Conservation (phyloP, 2,113 vertebrate species). For the Trichomycterus rosablanca region DNA sequence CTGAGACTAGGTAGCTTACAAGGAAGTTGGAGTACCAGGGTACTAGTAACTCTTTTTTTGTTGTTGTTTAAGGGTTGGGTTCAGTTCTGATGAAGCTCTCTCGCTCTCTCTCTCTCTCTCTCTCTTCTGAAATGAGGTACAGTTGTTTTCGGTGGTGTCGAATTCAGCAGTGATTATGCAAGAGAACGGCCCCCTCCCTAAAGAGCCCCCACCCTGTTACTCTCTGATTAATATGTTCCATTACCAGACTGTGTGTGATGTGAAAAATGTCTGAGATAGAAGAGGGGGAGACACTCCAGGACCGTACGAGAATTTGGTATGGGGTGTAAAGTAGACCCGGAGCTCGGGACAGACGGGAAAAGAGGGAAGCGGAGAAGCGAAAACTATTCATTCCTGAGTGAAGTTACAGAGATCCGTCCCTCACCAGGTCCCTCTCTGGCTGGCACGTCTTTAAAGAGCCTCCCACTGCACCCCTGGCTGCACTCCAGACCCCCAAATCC, state of each 20-base stretch:
- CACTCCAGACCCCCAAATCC: background rate
- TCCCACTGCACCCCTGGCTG: background rate
- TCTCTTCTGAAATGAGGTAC: too few relatives aligned
- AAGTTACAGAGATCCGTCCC: background rate
- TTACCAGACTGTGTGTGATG: background rate
- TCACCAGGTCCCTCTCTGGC: too few relatives aligned
- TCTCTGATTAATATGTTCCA: slow-evolving; percentile 10
- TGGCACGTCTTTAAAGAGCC: background rate
- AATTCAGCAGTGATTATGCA: slow-evolving; percentile 18
- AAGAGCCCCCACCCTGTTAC: background rate
- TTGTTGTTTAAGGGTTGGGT: too few relatives aligned
- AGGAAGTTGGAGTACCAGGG: too few relatives aligned
- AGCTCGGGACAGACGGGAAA: too few relatives aligned
- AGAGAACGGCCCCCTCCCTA: background rate
- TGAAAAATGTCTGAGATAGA: background rate
- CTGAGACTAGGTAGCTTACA: too few relatives aligned
- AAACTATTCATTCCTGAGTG: background rate
- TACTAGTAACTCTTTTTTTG: too few relatives aligned
- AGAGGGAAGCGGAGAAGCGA: background rate
- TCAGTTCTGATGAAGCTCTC: too few relatives aligned
- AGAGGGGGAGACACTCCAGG: background rate
- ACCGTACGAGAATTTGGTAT: too few relatives aligned
- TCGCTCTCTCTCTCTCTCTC: too few relatives aligned
- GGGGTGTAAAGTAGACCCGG: background rate
- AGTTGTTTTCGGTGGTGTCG: background rate